Percentiles rank a stretch among this genome's conserved stretches.
These are phyloP conservation scores for Apotomis turbidana DNA, from an alignment of 2,888 invertebrate species.

Conservation along the genomic window DNA sequence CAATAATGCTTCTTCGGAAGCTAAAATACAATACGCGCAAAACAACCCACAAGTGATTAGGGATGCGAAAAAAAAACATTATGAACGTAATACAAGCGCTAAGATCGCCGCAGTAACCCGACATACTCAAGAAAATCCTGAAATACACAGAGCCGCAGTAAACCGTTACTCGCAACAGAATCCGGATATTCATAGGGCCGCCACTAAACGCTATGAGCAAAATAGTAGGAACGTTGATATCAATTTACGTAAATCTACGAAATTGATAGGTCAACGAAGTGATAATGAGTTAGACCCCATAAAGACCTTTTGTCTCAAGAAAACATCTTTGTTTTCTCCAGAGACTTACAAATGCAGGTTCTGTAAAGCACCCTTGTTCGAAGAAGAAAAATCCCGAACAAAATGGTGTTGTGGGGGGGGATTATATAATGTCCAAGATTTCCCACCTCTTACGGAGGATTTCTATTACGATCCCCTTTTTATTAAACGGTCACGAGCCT, in stretches of 20 bases:
- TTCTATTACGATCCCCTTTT: conserved; percentile 4
- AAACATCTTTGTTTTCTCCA: background rate
- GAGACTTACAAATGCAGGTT: background rate
- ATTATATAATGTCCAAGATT: background rate
- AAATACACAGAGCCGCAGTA: conserved; percentile 1
- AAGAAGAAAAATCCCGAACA: background rate
- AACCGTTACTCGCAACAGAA: background rate
- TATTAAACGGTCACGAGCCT: background rate
- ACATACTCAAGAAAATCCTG: background rate
- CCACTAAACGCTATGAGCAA: too few species aligned
- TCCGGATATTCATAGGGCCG: too few species aligned
- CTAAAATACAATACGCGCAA: background rate
- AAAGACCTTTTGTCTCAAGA: background rate
- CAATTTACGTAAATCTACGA: background rate
- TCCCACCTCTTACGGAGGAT: conserved; percentile 3
- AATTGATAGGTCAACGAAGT: background rate
- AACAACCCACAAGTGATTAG: background rate
- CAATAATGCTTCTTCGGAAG: background rate
- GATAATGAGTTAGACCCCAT: background rate
- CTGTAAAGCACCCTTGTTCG: conserved; percentile 1
- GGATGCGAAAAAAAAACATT: background rate
- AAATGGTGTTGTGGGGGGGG: conserved; percentile 7
- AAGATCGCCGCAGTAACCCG: conserved; percentile 13
- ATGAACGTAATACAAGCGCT: background rate
- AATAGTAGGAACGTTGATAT: background rate